Evolutionary conservation across 1,140 invertebrate species (phyloP).

Genomic region (Bradysia coprophila): DNA sequence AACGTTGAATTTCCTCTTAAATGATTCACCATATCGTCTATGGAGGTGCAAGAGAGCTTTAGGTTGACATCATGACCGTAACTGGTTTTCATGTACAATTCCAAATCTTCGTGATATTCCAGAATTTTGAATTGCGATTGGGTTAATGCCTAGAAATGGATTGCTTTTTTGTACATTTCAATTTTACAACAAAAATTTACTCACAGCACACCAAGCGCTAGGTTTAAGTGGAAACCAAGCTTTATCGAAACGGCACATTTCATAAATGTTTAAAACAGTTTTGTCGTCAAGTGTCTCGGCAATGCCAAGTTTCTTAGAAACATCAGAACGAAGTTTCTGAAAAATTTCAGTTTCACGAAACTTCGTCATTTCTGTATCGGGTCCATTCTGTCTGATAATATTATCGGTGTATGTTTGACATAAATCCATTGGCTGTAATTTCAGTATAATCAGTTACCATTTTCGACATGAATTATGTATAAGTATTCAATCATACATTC

Average conservation of each 20-base stretch:
- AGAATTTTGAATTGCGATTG: conserved; percentile 34
- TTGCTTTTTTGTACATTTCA: too few species aligned
- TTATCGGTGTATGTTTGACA: conserved; percentile 8
- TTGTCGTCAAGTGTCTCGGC: conserved; percentile 25
- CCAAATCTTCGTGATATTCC: conserved; percentile 43
- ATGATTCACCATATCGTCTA: conserved; percentile 40
- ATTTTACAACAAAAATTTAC: too few species aligned
- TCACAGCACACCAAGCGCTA: conserved; percentile 50
- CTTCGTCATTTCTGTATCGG: conserved; percentile 15
- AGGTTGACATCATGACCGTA: conserved; percentile 33
- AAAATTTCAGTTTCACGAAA: conserved; percentile 9
- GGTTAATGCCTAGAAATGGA: conserved; percentile 26
- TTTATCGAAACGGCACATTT: conserved; percentile 52
- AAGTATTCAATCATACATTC: not conserved
- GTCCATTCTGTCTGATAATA: conserved; percentile 16
- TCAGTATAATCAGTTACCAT: not conserved
- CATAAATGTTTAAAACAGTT: conserved; percentile 34
- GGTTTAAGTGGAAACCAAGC: conserved; percentile 35
- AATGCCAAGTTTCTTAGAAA: conserved; percentile 20
- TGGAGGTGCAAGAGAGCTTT: conserved; percentile 36
- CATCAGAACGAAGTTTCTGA: conserved; percentile 13
- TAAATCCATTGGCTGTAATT: conserved; percentile 19
- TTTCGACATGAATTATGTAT: not conserved
- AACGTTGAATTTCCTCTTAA: conserved; percentile 9
- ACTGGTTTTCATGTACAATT: conserved; percentile 39